Base-by-base conservation (phyloP, 2,888 invertebrate genomes). In the Pandemis corylana region DNA sequence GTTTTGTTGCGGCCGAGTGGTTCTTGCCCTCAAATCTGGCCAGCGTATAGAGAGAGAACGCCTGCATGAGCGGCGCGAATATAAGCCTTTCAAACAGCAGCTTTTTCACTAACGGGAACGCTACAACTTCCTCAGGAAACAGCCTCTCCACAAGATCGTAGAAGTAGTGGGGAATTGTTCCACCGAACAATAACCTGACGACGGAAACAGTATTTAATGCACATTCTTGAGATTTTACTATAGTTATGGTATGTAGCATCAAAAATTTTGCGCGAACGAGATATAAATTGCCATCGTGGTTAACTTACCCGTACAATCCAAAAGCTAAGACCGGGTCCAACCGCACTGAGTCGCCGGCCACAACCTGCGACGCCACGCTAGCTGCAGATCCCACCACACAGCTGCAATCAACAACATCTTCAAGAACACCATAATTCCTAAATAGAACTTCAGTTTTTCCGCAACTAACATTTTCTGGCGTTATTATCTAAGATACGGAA, bases 101-200 rank as follows among this genome's bases (percentile, higher is more conserved):
- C 82, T 96, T 95, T 82, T 95, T 95, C 5, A 95, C 90, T 63
- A 95, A 83, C 0, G 95, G 92, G 75, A 95, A 95, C 69, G 95
- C 93, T 9, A 95, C 93, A 36, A 95, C 84, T 74, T 96, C 95
- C 77, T 95, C 95, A 0, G 96, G 95, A 74, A 97, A 95, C 49
- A 95, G 79, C 68, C 91, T 90, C 78, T 97, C 97, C 64, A 97
- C 83, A 51, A 95, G 90, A 77, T 94, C 92, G 83, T 97, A 97
- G 87, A 97, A 97, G 84, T 96, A 97, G 88, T 97, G 97, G 0
- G 97, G 97, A 5, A 97, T 91, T 2, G 96, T 95, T 44, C 97
- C 97, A 71, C 97, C 97, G 88, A 97, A 97, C n/a, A 97, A 83
- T 63, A 97, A 91, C 66, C 97, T 97, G 89, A 62, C 88, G 82